Evolutionary conservation across 1,140 invertebrate genomes (phyloP).

Genomic region (Ceratina japonica): DNA sequence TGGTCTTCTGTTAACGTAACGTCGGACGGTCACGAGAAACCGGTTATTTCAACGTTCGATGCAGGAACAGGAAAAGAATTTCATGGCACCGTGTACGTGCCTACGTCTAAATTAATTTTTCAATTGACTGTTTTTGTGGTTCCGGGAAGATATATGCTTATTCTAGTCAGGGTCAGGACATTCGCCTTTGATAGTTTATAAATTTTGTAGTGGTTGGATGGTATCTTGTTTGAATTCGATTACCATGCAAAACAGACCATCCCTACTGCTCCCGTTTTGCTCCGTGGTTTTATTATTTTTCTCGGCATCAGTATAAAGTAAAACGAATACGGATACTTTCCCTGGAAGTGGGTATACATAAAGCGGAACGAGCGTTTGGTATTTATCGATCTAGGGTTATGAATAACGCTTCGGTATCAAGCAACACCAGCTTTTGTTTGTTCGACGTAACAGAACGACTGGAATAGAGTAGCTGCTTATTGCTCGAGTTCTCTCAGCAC

Average conservation of each 20-base stretch:
- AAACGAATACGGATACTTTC: constrained; percentile 43
- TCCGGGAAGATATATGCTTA: not conserved
- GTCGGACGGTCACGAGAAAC: not conserved
- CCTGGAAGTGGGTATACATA: constrained; percentile 29
- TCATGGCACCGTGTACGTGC: too few species aligned
- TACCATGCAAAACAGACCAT: constrained; percentile 38
- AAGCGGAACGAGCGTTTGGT: constrained; percentile 22
- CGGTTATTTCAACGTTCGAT: not conserved
- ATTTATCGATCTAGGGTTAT: constrained; percentile 54
- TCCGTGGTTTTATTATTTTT: constrained; percentile 35
- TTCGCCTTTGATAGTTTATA: constrained; percentile 43
- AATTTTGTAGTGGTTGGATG: constrained; percentile 30
- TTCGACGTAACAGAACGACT: constrained; percentile 1
- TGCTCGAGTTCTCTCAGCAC: constrained; percentile 4
- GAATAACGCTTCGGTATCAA: constrained; percentile 36
- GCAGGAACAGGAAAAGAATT: not conserved
- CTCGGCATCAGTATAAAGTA: constrained; percentile 24
- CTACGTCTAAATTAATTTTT: not conserved
- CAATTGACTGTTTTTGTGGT: not conserved
- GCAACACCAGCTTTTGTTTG: constrained; percentile 23
- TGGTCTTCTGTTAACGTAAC: not conserved
- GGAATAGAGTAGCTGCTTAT: not conserved
- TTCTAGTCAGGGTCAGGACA: constrained; percentile 2
- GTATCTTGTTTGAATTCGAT: constrained; percentile 46
- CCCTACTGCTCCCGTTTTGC: not conserved